phyloP scores from a whole-genome alignment of 2,113 vertebrate genomes.

The Platysteira castanea region DNA sequence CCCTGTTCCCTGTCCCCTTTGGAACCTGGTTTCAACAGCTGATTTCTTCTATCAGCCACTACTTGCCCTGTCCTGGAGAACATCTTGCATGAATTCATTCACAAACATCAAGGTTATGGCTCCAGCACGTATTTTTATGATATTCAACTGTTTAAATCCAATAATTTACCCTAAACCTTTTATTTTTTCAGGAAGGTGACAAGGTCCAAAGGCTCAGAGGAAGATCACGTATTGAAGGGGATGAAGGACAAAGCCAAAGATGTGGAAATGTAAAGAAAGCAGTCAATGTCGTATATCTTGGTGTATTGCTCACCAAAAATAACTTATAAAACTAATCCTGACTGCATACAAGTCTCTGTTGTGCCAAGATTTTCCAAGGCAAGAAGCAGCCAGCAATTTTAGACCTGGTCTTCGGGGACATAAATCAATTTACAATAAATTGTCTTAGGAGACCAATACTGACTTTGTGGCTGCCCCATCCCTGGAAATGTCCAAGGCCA shows the following conservation, averaged over 20 bases:
- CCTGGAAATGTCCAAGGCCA: background rate
- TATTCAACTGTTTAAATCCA: background rate
- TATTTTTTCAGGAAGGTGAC: background rate
- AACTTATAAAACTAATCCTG: background rate
- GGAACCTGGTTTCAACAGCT: background rate
- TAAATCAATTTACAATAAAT: background rate
- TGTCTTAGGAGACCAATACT: background rate
- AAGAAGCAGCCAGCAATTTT: background rate
- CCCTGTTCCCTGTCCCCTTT: background rate
- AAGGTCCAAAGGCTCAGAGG: background rate
- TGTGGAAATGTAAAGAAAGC: background rate
- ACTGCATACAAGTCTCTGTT: accelerated
- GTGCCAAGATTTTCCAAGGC: background rate
- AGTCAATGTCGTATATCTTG: accelerated
- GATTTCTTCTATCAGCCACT: background rate
- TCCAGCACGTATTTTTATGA: background rate
- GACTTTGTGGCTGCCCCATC: background rate
- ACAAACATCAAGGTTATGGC: background rate
- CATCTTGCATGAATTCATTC: accelerated
- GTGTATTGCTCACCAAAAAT: background rate
- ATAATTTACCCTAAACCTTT: background rate
- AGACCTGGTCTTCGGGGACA: background rate
- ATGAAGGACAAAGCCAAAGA: background rate
- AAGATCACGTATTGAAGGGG: accelerated
- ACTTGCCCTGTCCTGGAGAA: background rate